Evolutionary conservation across 2,797 vertebrate genomes (phyloP).

Genomic region (Anas bernieri): DNA sequence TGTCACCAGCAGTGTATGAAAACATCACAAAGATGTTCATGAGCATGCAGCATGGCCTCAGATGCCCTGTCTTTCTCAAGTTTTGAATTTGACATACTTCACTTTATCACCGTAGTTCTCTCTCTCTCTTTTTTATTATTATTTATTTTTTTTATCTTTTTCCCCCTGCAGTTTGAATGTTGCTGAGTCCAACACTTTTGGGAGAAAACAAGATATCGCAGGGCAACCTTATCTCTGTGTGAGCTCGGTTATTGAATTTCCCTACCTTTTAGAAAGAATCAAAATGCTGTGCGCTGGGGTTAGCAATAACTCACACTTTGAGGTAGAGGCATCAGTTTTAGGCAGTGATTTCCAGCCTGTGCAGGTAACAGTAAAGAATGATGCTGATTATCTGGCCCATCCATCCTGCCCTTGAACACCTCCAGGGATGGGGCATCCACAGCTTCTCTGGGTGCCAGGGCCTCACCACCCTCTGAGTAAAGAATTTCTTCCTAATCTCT

Average conservation of each 20-base stretch:
- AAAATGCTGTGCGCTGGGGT: background rate
- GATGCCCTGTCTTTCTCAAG: background rate
- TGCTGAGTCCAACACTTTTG: conserved; percentile 19
- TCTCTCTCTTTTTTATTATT: background rate
- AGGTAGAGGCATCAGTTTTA: background rate
- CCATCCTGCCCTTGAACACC: too few relatives aligned
- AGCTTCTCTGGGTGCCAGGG: too few relatives aligned
- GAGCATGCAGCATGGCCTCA: background rate
- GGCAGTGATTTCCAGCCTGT: background rate
- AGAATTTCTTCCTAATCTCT: too few relatives aligned
- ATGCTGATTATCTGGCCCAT: background rate
- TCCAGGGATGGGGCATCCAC: too few relatives aligned
- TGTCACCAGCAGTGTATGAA: background rate
- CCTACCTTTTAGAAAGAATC: background rate
- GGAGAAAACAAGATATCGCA: conserved; percentile 8
- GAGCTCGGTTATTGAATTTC: background rate
- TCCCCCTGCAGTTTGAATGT: background rate
- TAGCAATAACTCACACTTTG: background rate
- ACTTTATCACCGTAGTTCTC: background rate
- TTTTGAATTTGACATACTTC: background rate
- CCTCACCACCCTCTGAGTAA: too few relatives aligned
- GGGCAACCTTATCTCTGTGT: conserved; percentile 1
- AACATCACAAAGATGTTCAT: background rate
- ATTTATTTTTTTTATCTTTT: background rate
- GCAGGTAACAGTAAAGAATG: background rate